These are phyloP conservation scores for Heteromormyrus szaboi DNA, from an alignment of 2,797 vertebrate species.

Conservation along the genomic window DNA sequence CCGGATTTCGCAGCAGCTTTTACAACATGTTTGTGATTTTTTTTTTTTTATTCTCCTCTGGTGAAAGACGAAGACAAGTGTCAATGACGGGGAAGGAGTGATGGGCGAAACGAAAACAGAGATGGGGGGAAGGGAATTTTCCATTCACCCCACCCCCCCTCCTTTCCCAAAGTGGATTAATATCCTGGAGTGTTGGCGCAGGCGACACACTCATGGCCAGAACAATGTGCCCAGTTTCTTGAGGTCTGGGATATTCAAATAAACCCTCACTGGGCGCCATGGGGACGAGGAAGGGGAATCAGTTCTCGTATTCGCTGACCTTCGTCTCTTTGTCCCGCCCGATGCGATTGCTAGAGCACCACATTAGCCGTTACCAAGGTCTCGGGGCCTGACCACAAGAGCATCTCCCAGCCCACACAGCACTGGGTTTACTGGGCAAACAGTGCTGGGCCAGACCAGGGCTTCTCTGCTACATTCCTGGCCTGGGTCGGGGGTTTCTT, in stretches of 20 bases:
- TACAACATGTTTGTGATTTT: constrained; percentile 58
- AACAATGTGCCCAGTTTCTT: constrained; percentile 88
- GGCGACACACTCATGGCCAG: constrained; percentile 57
- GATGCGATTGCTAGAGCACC: constrained; percentile 73
- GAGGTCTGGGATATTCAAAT: constrained; percentile 96
- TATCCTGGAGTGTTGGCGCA: constrained; percentile 85
- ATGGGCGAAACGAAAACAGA: constrained; percentile 36
- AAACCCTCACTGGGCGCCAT: constrained; percentile 76
- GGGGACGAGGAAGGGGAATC: constrained; percentile 75
- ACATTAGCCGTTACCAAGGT: constrained; percentile 93
- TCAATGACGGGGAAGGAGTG: constrained; percentile 59
- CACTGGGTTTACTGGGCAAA: constrained; percentile 75
- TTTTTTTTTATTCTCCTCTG: constrained; percentile 60
- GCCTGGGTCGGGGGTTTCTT: constrained; percentile 20
- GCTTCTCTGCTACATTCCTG: constrained; percentile 70
- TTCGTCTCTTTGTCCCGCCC: constrained; percentile 89
- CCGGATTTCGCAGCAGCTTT: constrained; percentile 41
- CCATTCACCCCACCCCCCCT: constrained; percentile 50
- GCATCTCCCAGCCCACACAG: constrained; percentile 70
- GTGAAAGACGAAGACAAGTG: constrained; percentile 71
- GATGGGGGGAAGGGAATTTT: constrained; percentile 68
- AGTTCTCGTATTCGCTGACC: constrained; percentile 76
- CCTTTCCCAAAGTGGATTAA: constrained; percentile 79
- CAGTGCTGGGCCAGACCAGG: constrained; percentile 67
- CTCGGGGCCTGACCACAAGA: constrained; percentile 70